phyloP scores from a whole-genome alignment of 1,140 invertebrate species.

The Scaptomyza graminum region DNA sequence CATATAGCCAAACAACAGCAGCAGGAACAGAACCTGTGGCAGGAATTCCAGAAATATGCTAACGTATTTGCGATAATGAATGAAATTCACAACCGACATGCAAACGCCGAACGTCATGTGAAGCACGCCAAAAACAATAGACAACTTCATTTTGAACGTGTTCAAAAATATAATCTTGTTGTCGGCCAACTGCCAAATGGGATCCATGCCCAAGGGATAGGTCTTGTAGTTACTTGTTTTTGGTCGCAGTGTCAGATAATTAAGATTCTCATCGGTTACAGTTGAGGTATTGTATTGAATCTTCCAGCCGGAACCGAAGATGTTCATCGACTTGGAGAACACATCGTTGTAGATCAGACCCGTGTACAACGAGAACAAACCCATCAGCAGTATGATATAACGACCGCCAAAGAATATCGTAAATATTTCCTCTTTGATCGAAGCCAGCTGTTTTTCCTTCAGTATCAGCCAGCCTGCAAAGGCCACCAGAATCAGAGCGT shows the following conservation, averaged over 20 bases:
- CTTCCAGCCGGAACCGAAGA: conserved; percentile 91
- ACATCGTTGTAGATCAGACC: conserved; percentile 94
- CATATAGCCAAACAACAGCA: conserved; percentile 97
- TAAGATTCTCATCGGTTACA: conserved; percentile 15
- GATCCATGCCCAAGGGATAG: conserved; percentile 95
- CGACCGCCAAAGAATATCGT: conserved; percentile 93
- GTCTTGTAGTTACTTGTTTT: conserved; percentile 85
- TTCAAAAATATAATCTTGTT: conserved; percentile 99
- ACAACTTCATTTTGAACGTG: conserved; percentile 99
- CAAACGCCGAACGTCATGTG: conserved; percentile 98
- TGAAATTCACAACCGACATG: conserved; percentile 94
- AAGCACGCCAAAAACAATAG: conserved; percentile 96
- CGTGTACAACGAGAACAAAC: conserved; percentile 92
- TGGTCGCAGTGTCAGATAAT: conserved; percentile 81
- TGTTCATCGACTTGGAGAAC: conserved; percentile 92
- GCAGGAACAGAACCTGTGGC: conserved; percentile 95
- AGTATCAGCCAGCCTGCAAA: conserved; percentile 92
- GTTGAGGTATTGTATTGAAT: conserved; percentile 85
- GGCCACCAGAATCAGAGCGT: conserved; percentile 91
- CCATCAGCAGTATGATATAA: conserved; percentile 94
- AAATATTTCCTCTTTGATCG: conserved; percentile 88
- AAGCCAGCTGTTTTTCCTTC: conserved; percentile 86
- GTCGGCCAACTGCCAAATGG: conserved; percentile 93
- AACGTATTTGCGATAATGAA: conserved; percentile 91
- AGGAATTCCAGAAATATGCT: conserved; percentile 96